Base-by-base conservation (phyloP, 2,888 invertebrate genomes). In the Allolobophora icterica region DNA sequence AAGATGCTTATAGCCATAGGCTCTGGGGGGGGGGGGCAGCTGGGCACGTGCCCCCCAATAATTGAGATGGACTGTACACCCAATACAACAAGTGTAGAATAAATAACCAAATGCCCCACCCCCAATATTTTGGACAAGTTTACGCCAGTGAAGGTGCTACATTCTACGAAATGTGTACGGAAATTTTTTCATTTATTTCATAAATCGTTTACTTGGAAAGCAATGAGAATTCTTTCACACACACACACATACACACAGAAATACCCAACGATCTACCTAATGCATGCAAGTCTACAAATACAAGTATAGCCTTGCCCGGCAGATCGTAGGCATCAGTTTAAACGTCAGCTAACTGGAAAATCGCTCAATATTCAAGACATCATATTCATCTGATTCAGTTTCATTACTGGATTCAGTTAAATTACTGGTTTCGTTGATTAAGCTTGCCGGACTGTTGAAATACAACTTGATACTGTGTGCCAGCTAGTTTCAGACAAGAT, bases 271-370 rank as follows among this genome's bases (percentile, higher is more conserved):
- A n/a, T 71, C 71, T 71, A 52, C 52, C 71, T 71, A 71, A 71
- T 71, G n/a, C 71, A 71, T 71, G 71, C 71, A 71, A 71, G 71
- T 71, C 71, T 71, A 71, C 71, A n/a, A 71, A 71, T n/a, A 71
- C 6, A 58, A 6, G 30, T 6, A 58, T 4, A 24, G 58, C 58
- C 4, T 6, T 58, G 58, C 24, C 45, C 30, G 24, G 58, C 58
- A 58, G 3, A 71, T 71, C 71, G n/a, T n/a, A 1, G 71, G 71
- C n/a, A 13, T n/a, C 71, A 71, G n/a, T n/a, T n/a, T 71, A 71
- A 71, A 71, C 52, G 11, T 52, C 52, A 52, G 24, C 52, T 52
- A 71, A 13, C 71, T 71, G n/a, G 30, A n/a, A 71, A n/a, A 71
- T n/a, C n/a, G 30, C n/a, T 71, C 71, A 71, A 30, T 17, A 71